phyloP scores from a whole-genome alignment of 2,797 vertebrate genomes.

The Podarcis siculus region DNA sequence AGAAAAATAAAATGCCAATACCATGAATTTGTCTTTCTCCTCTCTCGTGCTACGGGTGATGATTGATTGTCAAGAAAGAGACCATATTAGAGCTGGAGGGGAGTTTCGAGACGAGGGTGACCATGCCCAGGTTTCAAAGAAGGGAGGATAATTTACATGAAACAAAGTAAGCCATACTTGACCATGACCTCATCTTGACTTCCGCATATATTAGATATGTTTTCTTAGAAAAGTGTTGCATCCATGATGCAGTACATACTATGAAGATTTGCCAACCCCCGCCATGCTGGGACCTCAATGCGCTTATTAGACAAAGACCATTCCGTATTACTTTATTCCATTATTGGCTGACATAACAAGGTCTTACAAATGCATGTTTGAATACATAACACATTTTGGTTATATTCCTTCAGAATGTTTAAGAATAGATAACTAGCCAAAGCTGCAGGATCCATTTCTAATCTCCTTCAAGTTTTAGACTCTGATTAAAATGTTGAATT shows the following conservation, averaged over 20 bases:
- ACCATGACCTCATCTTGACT: conserved; percentile 8
- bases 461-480: neutral
- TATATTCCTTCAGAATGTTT: neutral
- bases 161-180: conserved; percentile 22
- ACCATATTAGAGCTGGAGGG: accelerated
- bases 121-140: neutral
- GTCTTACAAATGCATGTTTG: neutral
- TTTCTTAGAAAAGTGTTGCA: neutral
- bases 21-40: conserved; percentile 21
- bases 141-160: conserved; percentile 14
- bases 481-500: neutral
- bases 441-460: neutral
- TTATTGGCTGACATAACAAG: no score
- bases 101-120: accelerated
- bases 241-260: neutral
- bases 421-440: neutral
- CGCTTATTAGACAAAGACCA: neutral
- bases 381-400: neutral
- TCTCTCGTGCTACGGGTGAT: neutral
- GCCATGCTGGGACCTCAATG: neutral
- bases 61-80: neutral
- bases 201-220: neutral
- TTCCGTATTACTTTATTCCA: no score
- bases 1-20: conserved; percentile 1
- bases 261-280: neutral